Evolutionary conservation across 2,888 invertebrate species (phyloP), one percentile per base, ranked within the genome.

Genomic region (Macropis europaea): DNA sequence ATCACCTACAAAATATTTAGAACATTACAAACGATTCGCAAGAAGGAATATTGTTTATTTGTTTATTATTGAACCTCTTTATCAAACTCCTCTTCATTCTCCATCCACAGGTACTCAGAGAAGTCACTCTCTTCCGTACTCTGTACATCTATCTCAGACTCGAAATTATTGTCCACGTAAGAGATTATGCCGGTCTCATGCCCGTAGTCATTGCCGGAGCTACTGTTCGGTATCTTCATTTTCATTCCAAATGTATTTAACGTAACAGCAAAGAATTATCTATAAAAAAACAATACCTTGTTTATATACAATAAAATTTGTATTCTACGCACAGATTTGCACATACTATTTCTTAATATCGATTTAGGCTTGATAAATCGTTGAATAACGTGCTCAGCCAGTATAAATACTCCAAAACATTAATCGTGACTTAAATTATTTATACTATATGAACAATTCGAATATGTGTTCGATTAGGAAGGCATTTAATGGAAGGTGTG

Each of bases 31-130:
- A 1, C n/a, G 47, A 30, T 7, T 30, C 4, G 0, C 13, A 6
- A 34, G 13, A 24, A n/a, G 4, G 3, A 7, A 6, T 13, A 19
- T 40, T 11, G 4, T 4, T 32, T 11, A 7, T 28, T 3, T 5
- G 17, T n/a, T 30, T 3, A 1, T n/a, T 36, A 43, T 4, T 17
- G 7, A 47, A 96, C 97, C 93, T 96, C 95, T 90, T 96, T 95
- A 86, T 97, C 97, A 87, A 97, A 97, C 86, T 97, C 97, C 85
- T 97, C 97, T 86, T 97, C 95, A 84, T 97, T 95, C 88, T 97
- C 97, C 97, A 97, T 97, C 97, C 97, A 97, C 92, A 97, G 93
- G 87, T 97, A 97, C 85, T 97, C 97, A 0, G 96, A 95, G 89
- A 97, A 97, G 90, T 97, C 97, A 62, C 93, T 93, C 48, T 92